Conservation (phyloP, 2,113 vertebrate species). For the Protobothrops flavoviridis region DNA sequence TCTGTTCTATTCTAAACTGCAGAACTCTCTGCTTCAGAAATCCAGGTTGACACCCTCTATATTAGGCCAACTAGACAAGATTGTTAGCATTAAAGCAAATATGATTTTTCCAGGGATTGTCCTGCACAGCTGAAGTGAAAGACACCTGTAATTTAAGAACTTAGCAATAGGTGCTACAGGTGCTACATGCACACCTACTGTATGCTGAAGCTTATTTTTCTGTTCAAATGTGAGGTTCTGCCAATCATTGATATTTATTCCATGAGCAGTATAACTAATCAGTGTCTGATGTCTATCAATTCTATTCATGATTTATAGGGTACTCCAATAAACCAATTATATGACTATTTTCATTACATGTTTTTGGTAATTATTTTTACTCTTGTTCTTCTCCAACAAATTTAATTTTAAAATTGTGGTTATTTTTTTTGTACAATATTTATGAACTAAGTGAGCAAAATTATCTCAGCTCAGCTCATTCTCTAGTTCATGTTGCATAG, state of each 20-base stretch:
- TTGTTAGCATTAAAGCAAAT: no score
- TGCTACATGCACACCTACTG: not conserved
- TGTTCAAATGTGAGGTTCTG: not conserved
- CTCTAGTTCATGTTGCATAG: not conserved
- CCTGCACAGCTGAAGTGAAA: no score
- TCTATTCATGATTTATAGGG: not conserved
- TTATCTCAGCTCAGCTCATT: not conserved
- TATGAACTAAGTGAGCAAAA: not conserved
- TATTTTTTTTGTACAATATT: not conserved
- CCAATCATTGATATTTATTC: not conserved
- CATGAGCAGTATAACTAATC: not conserved
- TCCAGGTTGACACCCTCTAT: not conserved
- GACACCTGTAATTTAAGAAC: no score
- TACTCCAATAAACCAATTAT: not conserved
- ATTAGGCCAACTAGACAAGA: no score
- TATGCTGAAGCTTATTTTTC: not conserved
- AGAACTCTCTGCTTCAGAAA: not conserved
- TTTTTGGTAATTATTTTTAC: not conserved
- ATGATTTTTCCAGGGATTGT: no score
- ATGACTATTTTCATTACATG: not conserved
- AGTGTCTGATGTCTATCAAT: not conserved
- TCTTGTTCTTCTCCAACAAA: not conserved
- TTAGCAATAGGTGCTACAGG: no score
- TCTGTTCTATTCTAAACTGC: not conserved
- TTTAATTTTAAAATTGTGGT: not conserved